A percentile compares a stretch with the other conserved stretches of the same genome.
These are phyloP conservation scores for Lerista edwardsae DNA, from an alignment of 2,797 vertebrate species.

Conservation along the genomic window DNA sequence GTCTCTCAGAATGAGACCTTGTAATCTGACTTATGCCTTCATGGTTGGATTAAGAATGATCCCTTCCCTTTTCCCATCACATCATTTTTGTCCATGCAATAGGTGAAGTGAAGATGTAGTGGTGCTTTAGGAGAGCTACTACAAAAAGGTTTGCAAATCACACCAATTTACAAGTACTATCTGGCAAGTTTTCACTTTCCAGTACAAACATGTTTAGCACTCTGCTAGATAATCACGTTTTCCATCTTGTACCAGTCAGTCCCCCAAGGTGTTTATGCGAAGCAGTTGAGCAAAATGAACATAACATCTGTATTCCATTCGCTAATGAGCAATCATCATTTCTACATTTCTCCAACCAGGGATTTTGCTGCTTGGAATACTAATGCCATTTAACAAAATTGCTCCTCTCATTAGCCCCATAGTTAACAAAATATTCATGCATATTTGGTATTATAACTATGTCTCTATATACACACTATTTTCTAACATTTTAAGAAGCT, in stretches of 20 bases:
- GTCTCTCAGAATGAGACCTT: not conserved
- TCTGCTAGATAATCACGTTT: conserved; percentile 45
- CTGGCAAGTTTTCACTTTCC: conserved; percentile 39
- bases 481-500: conserved; percentile 20
- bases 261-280: conserved; percentile 73
- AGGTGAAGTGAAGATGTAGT: too few species aligned
- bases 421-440: conserved; percentile 56
- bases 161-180: conserved; percentile 54
- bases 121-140: conserved; percentile 12
- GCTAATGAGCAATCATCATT: conserved; percentile 83
- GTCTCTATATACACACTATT: conserved; percentile 31
- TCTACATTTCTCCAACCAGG: conserved; percentile 79
- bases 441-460: conserved; percentile 5
- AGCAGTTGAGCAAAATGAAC: conserved; percentile 75
- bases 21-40: not conserved
- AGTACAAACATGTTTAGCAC: conserved; percentile 20
- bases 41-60: not conserved
- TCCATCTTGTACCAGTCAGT: conserved; percentile 65
- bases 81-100: too few species aligned
- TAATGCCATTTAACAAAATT: conserved; percentile 69
- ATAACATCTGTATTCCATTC: conserved; percentile 79
- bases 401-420: conserved; percentile 52
- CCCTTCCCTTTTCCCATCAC: too few species aligned
- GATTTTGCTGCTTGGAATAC: conserved; percentile 79
- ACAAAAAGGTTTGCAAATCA: conserved; percentile 41